Percentiles rank a stretch among this genome's conserved stretches.
phyloP scores from a whole-genome alignment of 2,797 vertebrate species.

The Heliangelus exortis region DNA sequence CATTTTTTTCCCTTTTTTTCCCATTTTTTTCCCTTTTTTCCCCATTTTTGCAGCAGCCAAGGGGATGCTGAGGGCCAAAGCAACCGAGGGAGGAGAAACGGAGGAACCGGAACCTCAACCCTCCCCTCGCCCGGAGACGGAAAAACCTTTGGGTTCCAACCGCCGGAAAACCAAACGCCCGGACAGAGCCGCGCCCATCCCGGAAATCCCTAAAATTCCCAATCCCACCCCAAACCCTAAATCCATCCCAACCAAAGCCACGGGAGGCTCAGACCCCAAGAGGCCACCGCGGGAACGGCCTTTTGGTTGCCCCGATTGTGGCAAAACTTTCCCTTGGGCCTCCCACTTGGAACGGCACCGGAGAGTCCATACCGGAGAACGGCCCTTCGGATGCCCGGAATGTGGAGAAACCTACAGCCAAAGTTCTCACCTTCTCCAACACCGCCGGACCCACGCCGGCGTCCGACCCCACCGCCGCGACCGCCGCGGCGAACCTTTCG shows the following conservation, averaged over 20 bases:
- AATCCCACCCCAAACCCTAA: not conserved
- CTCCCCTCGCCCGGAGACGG: not conserved
- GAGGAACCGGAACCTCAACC: accelerated
- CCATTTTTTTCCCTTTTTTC: not conserved
- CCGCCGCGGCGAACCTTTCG: not conserved
- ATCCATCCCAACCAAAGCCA: too few relatives aligned
- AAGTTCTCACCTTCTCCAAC: slow-evolving; percentile 66
- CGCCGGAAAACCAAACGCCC: not conserved
- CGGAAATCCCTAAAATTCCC: accelerated
- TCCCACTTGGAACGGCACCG: slow-evolving; percentile 60
- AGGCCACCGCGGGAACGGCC: not conserved
- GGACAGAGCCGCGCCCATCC: not conserved
- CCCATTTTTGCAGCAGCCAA: not conserved
- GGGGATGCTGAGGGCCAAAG: slow-evolving; percentile 23
- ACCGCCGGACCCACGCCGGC: slow-evolving; percentile 47
- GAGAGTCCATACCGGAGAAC: slow-evolving; percentile 62
- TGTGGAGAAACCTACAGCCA: slow-evolving; percentile 69
- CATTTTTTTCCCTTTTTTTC: not conserved
- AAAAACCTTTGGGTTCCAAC: not conserved
- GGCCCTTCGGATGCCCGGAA: slow-evolving; percentile 57
- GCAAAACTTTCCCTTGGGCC: slow-evolving; percentile 59
- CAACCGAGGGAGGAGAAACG: accelerated
- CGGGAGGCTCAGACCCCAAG: accelerated
- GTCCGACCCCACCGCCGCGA: slow-evolving; percentile 28
- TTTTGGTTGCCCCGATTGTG: slow-evolving; percentile 42